phyloP scores from a whole-genome alignment of 2,888 invertebrate species.

The Amphipoea oculea region DNA sequence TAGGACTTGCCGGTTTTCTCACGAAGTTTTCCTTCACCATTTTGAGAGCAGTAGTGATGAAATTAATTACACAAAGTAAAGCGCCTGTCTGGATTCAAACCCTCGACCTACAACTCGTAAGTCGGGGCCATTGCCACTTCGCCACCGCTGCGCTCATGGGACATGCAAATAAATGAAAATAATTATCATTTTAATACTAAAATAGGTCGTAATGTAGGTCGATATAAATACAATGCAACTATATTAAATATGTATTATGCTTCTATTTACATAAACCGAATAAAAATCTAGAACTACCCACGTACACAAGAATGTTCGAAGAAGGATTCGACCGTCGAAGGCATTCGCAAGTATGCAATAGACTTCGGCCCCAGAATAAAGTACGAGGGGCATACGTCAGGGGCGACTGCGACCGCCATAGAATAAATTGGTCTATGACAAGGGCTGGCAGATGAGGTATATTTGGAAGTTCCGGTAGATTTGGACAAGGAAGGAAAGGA shows the following conservation, averaged over 20 bases:
- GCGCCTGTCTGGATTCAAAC: too few species aligned
- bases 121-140: too few species aligned
- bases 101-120: too few species aligned
- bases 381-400: slow-evolving; percentile 70
- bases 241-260: slow-evolving; percentile 5
- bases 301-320: slow-evolving; percentile 19
- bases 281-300: slow-evolving; percentile 38
- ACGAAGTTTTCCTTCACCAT: too few species aligned
- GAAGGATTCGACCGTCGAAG: slow-evolving; percentile 52
- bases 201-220: neutral
- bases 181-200: neutral
- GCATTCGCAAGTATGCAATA: slow-evolving; percentile 68
- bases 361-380: slow-evolving; percentile 69
- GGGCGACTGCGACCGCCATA: slow-evolving; percentile 61
- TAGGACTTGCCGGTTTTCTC: too few species aligned
- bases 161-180: too few species aligned
- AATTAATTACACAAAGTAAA: too few species aligned
- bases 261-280: slow-evolving; percentile 25
- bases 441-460: slow-evolving; percentile 48
- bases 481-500: neutral
- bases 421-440: slow-evolving; percentile 71
- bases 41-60: too few species aligned
- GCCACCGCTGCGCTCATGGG: too few species aligned
- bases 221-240: slow-evolving; percentile 8
- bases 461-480: neutral